These are phyloP conservation scores for Venustoraphidia nigricollis DNA, from an alignment of 2,888 invertebrate genomes.

Conservation along the genomic window DNA sequence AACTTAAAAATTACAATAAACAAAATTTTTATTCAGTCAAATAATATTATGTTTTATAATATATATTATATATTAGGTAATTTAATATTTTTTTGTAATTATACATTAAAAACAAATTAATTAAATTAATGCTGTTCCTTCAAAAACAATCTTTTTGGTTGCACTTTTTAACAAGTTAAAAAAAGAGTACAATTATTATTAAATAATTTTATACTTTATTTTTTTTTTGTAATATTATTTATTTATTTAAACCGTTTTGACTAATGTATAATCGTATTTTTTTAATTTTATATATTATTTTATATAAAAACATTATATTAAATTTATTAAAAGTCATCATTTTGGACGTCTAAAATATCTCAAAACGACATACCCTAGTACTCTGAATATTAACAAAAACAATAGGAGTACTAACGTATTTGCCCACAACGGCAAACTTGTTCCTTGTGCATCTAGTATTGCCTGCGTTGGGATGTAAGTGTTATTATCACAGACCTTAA, in stretches of 20 bases:
- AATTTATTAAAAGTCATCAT: slow-evolving; percentile 22
- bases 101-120: no score
- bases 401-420: slow-evolving; percentile 54
- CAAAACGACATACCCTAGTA: slow-evolving; percentile 55
- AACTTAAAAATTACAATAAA: no score
- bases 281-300: no score
- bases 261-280: not conserved
- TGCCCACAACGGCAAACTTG: slow-evolving; percentile 51
- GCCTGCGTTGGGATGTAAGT: slow-evolving; percentile 47
- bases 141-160: not conserved
- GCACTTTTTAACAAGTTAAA: not conserved
- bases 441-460: slow-evolving; percentile 49
- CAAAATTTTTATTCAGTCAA: no score
- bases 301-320: no score
- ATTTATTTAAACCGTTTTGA: not conserved
- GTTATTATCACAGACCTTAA: slow-evolving; percentile 40
- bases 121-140: no score
- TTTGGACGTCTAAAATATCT: slow-evolving; percentile 53
- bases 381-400: slow-evolving; percentile 54
- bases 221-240: not conserved
- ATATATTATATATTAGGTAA: no score
- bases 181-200: not conserved
- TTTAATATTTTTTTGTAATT: no score
- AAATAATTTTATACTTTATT: not conserved
- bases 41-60: no score